Conservation (phyloP, 37 sponge, comb jelly and placozoan species). For the Hexactinellida sp. region DNA sequence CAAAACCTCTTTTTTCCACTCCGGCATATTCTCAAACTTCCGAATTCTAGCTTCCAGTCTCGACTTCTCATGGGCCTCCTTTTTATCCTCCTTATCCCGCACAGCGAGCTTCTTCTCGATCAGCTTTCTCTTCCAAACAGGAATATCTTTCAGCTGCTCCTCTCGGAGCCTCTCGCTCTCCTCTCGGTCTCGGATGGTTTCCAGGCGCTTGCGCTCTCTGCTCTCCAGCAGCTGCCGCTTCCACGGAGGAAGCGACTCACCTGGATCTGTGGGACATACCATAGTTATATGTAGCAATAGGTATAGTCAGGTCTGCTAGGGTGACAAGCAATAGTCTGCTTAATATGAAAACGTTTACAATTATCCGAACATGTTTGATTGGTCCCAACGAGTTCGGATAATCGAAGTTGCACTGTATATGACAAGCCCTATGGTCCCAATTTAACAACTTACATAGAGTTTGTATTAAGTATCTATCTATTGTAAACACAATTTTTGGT, state of each 20-base stretch:
- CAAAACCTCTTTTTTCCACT: not conserved
- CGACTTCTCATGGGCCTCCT: not conserved
- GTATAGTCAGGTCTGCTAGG: too few relatives aligned
- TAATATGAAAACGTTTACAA: too few relatives aligned
- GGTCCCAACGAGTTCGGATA: too few relatives aligned
- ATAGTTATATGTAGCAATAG: too few relatives aligned
- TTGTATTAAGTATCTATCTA: too few relatives aligned
- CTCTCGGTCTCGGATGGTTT: not conserved
- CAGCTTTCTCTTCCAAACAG: not conserved
- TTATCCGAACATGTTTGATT: too few relatives aligned
- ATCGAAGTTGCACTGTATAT: too few relatives aligned
- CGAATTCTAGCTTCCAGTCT: constrained; percentile 4
- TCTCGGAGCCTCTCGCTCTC: not conserved
- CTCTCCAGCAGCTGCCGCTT: constrained; percentile 3
- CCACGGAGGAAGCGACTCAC: not conserved
- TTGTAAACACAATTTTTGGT: too few relatives aligned
- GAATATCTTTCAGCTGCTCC: not conserved
- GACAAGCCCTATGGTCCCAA: too few relatives aligned
- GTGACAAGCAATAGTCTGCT: too few relatives aligned
- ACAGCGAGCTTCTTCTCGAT: not conserved
- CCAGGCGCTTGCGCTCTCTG: not conserved
- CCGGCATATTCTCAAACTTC: not conserved
- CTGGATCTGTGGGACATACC: not conserved
- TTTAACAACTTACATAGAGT: too few relatives aligned
- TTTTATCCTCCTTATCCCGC: not conserved